Evolutionary conservation across 2,797 vertebrate species (phyloP), one percentile per base, ranked within the genome.

Genomic region (Coluber constrictor): DNA sequence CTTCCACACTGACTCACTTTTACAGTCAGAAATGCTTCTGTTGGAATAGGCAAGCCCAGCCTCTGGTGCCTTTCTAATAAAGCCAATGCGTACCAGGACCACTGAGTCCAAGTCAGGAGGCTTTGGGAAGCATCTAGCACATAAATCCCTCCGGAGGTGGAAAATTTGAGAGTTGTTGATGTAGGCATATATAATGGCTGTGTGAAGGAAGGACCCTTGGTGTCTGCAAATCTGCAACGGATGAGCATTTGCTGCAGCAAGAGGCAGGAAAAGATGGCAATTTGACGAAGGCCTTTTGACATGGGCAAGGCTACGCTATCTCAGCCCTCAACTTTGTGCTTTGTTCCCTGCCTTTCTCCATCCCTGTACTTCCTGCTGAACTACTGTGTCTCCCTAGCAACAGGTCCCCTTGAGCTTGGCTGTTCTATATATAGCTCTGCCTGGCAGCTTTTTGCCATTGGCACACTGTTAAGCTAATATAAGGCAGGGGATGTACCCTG

Each of bases 351-450:
- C 4, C 25, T n/a, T 56, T 16, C 86, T 66, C 27, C 37, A 63
- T 66, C 23, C 20, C 12, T 43, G 32, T 94, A 87, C 94, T 92
- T 60, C 86, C 95, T 51, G 87, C 94, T 93, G 92, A 47, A 92
- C 86, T 0, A 43, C 93, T 94, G 91, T 86, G 96, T 97, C 96
- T 96, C 97, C 97, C 93, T 97, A 96, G 97, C 96, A 97, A 97
- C 97, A 97, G 95, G 96, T 97, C 94, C 95, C 92, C 96, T 96
- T 94, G 90, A 79, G 47, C 94, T 61, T 56, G 91, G 94, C 93
- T 94, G 2, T 90, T 91, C 96, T 97, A 97, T 97, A 97, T 97
- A 96, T 97, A 97, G 97, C 95, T 18, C 93, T 93, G 93, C 96
- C 95, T 96, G 94, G 96, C 96, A 97, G 95, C 95, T 94, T 93